Evolutionary conservation across 2,113 vertebrate species (phyloP), one percentile per base, ranked within the genome.

Genomic region (Rhagologus leucostigma): DNA sequence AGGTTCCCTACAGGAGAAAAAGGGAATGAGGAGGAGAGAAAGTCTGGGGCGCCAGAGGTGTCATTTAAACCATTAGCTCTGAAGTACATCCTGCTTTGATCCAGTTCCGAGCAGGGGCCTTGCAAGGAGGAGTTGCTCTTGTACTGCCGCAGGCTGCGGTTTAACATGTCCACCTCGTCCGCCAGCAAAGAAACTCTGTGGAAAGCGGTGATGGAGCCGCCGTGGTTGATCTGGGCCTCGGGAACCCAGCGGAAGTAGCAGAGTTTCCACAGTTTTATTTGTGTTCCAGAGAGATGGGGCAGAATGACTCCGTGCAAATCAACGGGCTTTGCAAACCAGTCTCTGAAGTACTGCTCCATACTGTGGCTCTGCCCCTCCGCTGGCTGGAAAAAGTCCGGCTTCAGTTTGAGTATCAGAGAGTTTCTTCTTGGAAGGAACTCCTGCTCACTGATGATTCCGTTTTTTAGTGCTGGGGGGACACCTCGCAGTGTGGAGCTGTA

Each of bases 201-300:
- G 88, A 99, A 99, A 68, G 98, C 95, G 0, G 98, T 98, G 96
- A 99, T 97, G 94, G 97, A 95, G 79, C 99, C 99, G 4, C 99
- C 99, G 0, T 96, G 97, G 46, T 92, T 92, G 90, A 99, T 99
- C 98, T 99, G 99, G 15, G 98, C 98, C 96, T 99, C 99, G 0
- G 99, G 99, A 35, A 99, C 98, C 99, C 99, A 99, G 94, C 99
- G 99, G 68, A 99, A 98, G 95, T 99, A 99, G 97, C 98, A 99
- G 8, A 99, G 98, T 95, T 99, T 99, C 99, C 99, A 99, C n/a
- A 99, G 97, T 69, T 98, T 98, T 37, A 99, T 79, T 78, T 99
- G 98, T 2, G 98, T 98, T 26, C 98, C 98, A 6, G 98, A 98
- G 59, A 99, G 86, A 7, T 92, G 97, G 6, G 99, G 99, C 42